Percentiles rank a stretch among this genome's conserved stretches.
Evolutionary conservation across 2,888 invertebrate species (phyloP).

Genomic region (Temnothorax unifasciatus): DNA sequence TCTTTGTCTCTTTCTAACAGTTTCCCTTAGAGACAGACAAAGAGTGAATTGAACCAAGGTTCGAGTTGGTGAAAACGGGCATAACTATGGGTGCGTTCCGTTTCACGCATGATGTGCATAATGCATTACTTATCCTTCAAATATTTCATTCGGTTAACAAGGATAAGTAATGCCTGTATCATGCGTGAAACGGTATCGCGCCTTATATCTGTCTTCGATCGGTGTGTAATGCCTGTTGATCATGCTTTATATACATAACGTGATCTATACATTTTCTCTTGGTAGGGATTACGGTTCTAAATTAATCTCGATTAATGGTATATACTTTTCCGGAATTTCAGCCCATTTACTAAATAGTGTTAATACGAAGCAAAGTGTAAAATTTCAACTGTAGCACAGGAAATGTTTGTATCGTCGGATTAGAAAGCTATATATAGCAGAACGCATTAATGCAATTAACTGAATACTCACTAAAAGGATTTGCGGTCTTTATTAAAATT

Average conservation of each 20-base stretch:
- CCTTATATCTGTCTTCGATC: not conserved
- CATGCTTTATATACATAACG: not conserved
- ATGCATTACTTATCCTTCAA: too few relatives aligned
- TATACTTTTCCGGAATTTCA: not conserved
- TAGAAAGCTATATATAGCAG: not conserved
- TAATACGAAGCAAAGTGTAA: not conserved
- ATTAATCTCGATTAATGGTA: not conserved
- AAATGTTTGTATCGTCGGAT: not conserved
- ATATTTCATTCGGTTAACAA: too few relatives aligned
- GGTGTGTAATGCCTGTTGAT: slow-evolving; percentile 7
- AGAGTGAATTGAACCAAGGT: too few relatives aligned
- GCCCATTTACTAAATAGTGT: not conserved
- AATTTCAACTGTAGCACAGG: not conserved
- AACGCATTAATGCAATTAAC: slow-evolving; percentile 1
- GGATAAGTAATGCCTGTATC: too few relatives aligned
- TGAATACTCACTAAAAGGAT: not conserved
- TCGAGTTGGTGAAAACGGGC: too few relatives aligned
- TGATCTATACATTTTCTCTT: not conserved
- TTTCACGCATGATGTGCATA: too few relatives aligned
- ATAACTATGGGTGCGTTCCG: too few relatives aligned
- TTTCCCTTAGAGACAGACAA: too few relatives aligned
- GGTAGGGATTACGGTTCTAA: not conserved
- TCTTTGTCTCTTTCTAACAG: too few relatives aligned
- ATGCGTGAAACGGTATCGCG: too few relatives aligned
- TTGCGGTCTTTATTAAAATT: not conserved